Evolutionary conservation across 2,113 vertebrate species (phyloP), one percentile per base, ranked within the genome.

Genomic region (Onychostoma macrolepis): DNA sequence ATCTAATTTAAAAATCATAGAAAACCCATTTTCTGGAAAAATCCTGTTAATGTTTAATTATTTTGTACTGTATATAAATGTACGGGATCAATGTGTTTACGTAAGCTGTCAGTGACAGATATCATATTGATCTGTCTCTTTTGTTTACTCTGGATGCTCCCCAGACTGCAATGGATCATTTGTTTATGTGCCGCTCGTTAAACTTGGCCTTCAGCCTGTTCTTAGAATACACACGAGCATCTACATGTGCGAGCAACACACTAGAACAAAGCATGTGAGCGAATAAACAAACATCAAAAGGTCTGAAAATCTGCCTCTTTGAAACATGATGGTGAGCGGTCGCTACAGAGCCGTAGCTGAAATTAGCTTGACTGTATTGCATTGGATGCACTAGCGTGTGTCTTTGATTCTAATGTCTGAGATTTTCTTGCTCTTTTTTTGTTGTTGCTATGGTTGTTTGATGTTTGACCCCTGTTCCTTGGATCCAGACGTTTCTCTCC

Each of bases 361-460:
- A 89, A 88, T 83, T 41, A 85, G 83, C 83, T 71, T 19, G 61
- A 83, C 48, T 87, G 72, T 50, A 74, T 61, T 72, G 80, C 53
- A 76, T 17, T 71, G 72, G 33, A 41, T 58, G 24, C 69, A 6
- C 67, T 74, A 33, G 19, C 69, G n/a, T 48, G 24, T 38, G 24
- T 45, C 71, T 77, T 85, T 84, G 85, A 83, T 87, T 89, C 28
- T 53, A 84, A 87, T 86, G 69, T 78, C 50, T 53, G 72, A 80
- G 45, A 45, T 86, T 33, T 85, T 72, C 81, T 71, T 50, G 53
- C 41, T 43, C 56, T 82, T 56, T 58, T 53, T 41, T 63, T 82
- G 30, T 41, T 50, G 24, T 43, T 65, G 74, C 19, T 83, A 15
- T 85, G 88, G 83, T 88, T 91, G 88, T 91, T 90, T 86, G 80